Base-by-base conservation (phyloP, 2,797 vertebrate genomes). In the Miichthys miiuy region DNA sequence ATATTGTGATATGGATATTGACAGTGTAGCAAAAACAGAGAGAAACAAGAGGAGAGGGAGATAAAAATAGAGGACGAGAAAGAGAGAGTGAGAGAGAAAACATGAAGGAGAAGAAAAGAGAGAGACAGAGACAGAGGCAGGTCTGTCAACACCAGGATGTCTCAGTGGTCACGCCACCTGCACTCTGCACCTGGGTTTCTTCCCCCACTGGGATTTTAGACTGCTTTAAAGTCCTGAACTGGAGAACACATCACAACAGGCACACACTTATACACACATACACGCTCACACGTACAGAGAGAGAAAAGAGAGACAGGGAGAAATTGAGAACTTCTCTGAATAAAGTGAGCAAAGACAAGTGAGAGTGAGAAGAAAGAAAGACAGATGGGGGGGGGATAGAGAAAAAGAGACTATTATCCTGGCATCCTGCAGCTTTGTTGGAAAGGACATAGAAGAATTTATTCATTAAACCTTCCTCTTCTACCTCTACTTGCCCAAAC, bases 161-260 rank as follows among this genome's bases (percentile, higher is more conserved):
- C 83, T 89, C 83, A 72, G 86, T 83, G 91, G 91, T 93, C 91
- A 92, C 86, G 81, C 90, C 91, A 94, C 93, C 92, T 93, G 93
- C 88, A 93, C 89, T 82, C 91, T 91, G 90, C 93, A 95, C 92
- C 93, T 94, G 93, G 93, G 79, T 82, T 88, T 82, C 86, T 72
- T 71, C 69, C 82, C 91, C 91, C 80, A 78, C 57, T 85, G 92
- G 90, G 91, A 90, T 42, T 91, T 82, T 86, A 77, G 79, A 77
- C 76, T 56, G 74, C 91, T 92, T 95, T 91, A 83, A 93, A 93
- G 90, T 89, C 85, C 82, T 81, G 86, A 88, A 86, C 92, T 94
- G 91, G 89, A 90, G 87, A 93, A 92, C 72, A 90, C 91, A 94
- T 94, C 87, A 92, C 82, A 83, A 73, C 83, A 74, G 80, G 77